Evolutionary conservation across 2,888 invertebrate genomes (phyloP), one percentile per base, ranked within the genome.

Genomic region (Epiblema foenella): DNA sequence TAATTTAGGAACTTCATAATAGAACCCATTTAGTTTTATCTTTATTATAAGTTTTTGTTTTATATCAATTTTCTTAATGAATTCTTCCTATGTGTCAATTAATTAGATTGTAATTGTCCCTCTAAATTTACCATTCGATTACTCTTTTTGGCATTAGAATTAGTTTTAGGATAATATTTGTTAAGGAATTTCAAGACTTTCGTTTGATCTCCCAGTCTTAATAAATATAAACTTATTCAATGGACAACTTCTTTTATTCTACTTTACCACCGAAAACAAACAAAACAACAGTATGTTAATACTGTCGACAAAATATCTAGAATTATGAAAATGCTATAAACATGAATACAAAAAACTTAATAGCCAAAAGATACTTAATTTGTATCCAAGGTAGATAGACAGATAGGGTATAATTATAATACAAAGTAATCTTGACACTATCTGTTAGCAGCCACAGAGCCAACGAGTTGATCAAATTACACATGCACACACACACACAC

Each of bases 171-270:
- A 42, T 60, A 54, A 37, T 59, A 42, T 65, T 71, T 77, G 75
- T 86, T 90, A 91, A 89, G 89, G 82, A 88, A 81, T 78, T 86
- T 83, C 84, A 91, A 89, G 92, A 93, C 93, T 93, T 93, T 93
- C 93, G 83, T 89, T 91, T 93, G 93, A 93, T 93, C 93, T 93
- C 93, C 84, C 85, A 87, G 85, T 88, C 83, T 89, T 85, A 89
- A 88, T 90, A 86, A 90, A 88, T 79, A 81, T 79, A 78, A 79
- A 81, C 76, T 82, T 83, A 77, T 69, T 75, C 76, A 79, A 78
- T 78, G 78, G 58, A 77, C 71, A 76, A 73, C 29, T 66, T 68
- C 73, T 77, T 78, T 77, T 62, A 51, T 75, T 76, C 4, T 72
- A 56, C 52, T 59, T 59, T 67, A 18, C 63, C 8, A 24, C 66